Evolutionary conservation across 1,140 invertebrate species (phyloP).

Genomic region (Pteromalus puparum): DNA sequence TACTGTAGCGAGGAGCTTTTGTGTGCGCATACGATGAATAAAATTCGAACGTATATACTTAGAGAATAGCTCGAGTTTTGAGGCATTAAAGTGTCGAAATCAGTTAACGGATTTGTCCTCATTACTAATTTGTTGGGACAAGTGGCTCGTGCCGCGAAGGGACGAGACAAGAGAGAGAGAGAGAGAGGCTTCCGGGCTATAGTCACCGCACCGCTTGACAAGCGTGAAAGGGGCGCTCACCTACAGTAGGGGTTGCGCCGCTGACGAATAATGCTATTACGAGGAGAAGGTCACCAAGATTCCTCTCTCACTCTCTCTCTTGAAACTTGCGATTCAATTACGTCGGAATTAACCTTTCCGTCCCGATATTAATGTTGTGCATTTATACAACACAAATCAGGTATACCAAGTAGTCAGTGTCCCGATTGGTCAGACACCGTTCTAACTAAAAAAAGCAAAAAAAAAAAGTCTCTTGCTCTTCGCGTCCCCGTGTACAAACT

Average conservation of each 20-base stretch:
- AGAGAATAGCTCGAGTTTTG: background rate
- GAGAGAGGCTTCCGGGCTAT: background rate
- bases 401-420: background rate
- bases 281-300: constrained; percentile 11
- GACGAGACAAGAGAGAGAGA: constrained; percentile 1
- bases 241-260: background rate
- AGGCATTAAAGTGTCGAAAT: constrained; percentile 45
- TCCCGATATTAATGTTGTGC: too few species aligned
- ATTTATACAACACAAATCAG: background rate
- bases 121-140: constrained; percentile 46
- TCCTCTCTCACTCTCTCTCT: background rate
- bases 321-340: background rate
- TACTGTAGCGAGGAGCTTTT: background rate
- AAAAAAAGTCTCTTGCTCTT: background rate
- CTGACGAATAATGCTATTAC: constrained; percentile 6
- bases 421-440: background rate
- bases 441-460: too few species aligned
- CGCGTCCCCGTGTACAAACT: background rate
- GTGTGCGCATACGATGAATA: background rate
- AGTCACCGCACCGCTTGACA: constrained; percentile 25
- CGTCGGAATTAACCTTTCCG: background rate
- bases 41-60: background rate
- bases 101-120: constrained; percentile 36
- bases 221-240: constrained; percentile 33
- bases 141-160: background rate